phyloP scores from a whole-genome alignment of 2,113 vertebrate species.

The Capreolus pygargus region DNA sequence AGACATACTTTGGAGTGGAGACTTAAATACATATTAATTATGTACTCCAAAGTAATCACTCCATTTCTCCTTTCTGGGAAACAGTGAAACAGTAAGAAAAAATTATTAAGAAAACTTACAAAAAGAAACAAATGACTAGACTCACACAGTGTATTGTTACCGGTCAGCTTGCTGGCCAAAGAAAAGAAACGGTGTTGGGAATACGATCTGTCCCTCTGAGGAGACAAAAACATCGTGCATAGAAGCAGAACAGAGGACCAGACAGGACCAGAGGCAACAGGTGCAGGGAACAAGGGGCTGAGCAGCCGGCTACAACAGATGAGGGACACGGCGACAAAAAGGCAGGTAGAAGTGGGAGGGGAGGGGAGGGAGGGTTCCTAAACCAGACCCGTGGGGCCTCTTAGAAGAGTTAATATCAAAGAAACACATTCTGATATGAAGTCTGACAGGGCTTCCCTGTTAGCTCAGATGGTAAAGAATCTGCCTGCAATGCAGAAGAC shows the following conservation, averaged over 20 bases:
- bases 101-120: not conserved
- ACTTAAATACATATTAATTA: not conserved
- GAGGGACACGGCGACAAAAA: not conserved
- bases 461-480: not conserved
- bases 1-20: not conserved
- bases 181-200: slow-evolving; percentile 29
- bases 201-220: not conserved
- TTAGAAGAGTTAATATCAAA: not conserved
- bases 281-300: not conserved
- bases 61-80: not conserved
- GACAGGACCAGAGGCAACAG: not conserved
- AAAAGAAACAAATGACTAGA: not conserved
- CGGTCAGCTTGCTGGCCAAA: not conserved
- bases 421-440: not conserved
- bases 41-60: not conserved
- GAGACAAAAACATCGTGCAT: not conserved
- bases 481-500: not conserved
- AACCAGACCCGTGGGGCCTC: not conserved
- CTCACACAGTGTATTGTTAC: not conserved
- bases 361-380: not conserved
- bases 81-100: not conserved
- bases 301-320: accelerated
- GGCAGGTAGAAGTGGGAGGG: not conserved
- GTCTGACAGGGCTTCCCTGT: not conserved
- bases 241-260: not conserved